These are phyloP conservation scores for Hypselothyrea guttata DNA, from an alignment of 2,888 invertebrate genomes.

Conservation along the genomic window DNA sequence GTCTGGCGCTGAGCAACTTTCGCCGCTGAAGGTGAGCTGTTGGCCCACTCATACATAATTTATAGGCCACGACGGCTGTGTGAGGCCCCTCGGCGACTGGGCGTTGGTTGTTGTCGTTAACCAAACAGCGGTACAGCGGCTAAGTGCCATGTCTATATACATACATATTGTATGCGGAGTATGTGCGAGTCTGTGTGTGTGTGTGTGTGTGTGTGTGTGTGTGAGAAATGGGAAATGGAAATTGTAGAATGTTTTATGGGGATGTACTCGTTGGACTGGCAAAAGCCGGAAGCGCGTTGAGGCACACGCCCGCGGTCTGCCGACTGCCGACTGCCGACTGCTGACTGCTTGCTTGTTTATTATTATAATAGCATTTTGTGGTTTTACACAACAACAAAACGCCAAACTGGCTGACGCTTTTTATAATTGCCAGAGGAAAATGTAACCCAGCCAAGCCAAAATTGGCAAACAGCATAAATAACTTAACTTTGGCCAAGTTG, in stretches of 20 bases:
- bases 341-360: conserved; percentile 43
- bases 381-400: conserved; percentile 49
- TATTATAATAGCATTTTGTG: conserved; percentile 75
- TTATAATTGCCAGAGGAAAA: conserved; percentile 56
- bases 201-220: conserved; percentile 25
- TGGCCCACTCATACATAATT: conserved; percentile 68
- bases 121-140: conserved; percentile 58
- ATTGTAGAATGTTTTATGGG: conserved; percentile 5
- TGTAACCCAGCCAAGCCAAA: conserved; percentile 4
- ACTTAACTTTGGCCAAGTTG: conserved; percentile 16
- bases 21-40: conserved; percentile 26
- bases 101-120: conserved; percentile 58
- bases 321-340: too few species aligned
- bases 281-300: conserved; percentile 58
- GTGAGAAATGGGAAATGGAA: not conserved
- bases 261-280: conserved; percentile 10
- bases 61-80: conserved; percentile 52
- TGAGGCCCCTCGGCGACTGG: conserved; percentile 45
- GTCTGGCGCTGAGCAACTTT: conserved; percentile 39
- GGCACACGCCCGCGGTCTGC: conserved; percentile 26
- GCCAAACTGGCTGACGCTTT: conserved; percentile 21
- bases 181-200: conserved; percentile 7
- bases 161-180: not conserved
- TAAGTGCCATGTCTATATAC: conserved; percentile 59
- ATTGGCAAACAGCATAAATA: conserved; percentile 16